Percentiles rank a stretch among this genome's conserved stretches.
Evolutionary conservation across 2,888 invertebrate genomes (phyloP).

Genomic region (Lissonota sp.): DNA sequence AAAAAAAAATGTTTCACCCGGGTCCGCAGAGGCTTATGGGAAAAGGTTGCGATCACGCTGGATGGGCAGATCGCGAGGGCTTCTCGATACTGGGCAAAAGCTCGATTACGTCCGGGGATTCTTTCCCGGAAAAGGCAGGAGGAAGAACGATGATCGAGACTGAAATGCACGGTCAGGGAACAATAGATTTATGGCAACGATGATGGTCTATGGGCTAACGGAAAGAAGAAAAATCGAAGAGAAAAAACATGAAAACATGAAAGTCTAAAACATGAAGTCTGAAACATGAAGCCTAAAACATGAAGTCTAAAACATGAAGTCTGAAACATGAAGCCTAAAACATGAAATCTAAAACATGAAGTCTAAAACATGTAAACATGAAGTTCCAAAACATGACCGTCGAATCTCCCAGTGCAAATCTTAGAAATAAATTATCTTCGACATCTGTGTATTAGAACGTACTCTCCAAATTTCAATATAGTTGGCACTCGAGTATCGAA

Average conservation of each 20-base stretch:
- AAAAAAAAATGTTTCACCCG: slow-evolving; percentile 66
- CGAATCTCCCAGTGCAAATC: background rate
- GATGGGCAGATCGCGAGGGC: slow-evolving; percentile 14
- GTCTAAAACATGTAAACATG: too few species aligned
- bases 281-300: too few species aligned
- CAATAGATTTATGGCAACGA: too few species aligned
- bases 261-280: background rate
- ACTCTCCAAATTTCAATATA: too few species aligned
- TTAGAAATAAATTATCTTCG: background rate
- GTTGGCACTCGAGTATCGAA: too few species aligned
- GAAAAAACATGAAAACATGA: background rate
- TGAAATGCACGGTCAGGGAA: slow-evolving; percentile 25
- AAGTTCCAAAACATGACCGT: background rate
- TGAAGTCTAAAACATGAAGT: too few species aligned
- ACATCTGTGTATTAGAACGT: too few species aligned
- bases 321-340: too few species aligned
- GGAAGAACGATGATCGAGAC: slow-evolving; percentile 38
- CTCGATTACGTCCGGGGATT: slow-evolving; percentile 61
- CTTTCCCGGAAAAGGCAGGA: slow-evolving; percentile 22
- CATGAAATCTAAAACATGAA: too few species aligned
- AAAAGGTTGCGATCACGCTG: background rate
- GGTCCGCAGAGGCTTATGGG: slow-evolving; percentile 18
- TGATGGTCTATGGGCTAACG: slow-evolving; percentile 1
- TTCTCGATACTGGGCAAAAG: slow-evolving; percentile 27
- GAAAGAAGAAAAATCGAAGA: slow-evolving; percentile 12